Percentiles rank a stretch among this genome's conserved stretches.
Evolutionary conservation across 2,113 vertebrate species (phyloP).

Genomic region (Callospermophilus lateralis): DNA sequence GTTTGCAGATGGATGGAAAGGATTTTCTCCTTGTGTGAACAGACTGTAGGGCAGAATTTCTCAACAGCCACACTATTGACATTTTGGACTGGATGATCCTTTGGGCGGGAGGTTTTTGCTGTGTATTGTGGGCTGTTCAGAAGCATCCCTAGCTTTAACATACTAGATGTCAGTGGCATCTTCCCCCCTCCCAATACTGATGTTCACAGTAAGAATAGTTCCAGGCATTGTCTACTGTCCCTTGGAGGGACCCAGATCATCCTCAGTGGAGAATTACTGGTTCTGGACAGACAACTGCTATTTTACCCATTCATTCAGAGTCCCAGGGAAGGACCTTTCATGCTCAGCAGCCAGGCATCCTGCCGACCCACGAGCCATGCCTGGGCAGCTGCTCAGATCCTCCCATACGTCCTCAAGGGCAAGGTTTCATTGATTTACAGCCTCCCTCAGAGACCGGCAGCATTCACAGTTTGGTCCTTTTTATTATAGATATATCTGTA

Average conservation of each 20-base stretch:
- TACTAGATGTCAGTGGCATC: background rate
- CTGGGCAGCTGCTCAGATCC: background rate
- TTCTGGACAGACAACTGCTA: background rate
- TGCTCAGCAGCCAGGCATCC: background rate
- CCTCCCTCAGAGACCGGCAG: background rate
- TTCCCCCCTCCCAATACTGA: accelerated
- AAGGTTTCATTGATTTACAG: background rate
- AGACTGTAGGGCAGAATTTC: background rate
- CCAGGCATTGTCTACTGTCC: background rate
- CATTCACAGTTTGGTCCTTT: background rate
- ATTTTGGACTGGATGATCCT: background rate
- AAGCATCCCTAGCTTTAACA: background rate
- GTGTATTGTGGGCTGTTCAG: background rate
- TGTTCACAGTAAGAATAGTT: background rate
- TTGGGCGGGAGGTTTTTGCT: background rate
- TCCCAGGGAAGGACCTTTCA: background rate
- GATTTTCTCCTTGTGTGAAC: background rate
- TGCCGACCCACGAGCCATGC: background rate
- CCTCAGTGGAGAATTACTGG: background rate
- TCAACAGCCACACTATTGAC: background rate
- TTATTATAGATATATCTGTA: background rate
- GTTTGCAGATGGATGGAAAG: background rate
- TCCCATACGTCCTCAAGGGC: background rate
- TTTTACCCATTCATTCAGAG: background rate
- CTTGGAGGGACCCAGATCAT: background rate